Evolutionary conservation across 2,888 invertebrate genomes (phyloP), one percentile per base, ranked within the genome.

Genomic region (Ganaspis brasiliensis): DNA sequence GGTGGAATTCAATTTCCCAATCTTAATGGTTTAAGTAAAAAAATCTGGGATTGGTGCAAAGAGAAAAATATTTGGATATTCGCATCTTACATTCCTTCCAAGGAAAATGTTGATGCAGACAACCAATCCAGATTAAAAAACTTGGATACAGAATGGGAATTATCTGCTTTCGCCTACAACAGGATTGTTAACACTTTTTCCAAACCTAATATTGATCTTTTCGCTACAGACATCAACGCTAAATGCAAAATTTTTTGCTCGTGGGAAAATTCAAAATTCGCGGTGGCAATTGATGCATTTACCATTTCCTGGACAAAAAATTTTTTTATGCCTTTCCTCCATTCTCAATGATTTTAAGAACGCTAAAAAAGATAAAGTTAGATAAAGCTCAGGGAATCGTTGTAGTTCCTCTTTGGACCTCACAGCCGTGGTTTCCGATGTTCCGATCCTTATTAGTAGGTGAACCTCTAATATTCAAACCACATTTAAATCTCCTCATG

Each of bases 401-500:
- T 21, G 83, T 89, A 6, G 86, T 87, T 1, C 88, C 85, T 21
- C 45, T 70, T 8, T 89, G 83, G 87, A 85, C 83, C 21, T 78
- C 82, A 14, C 87, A 87, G 71, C 81, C 86, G 0, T 89, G 86
- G 88, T 89, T 79, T 63, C 88, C 89, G 0, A 8, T 87, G 5
- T 88, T 86, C 70, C 49, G 24, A 6, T 59, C 59, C 14, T 72
- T 82, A 14, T 61, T 76, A 26, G 19, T 52, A 0, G 0, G 49
- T 71, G 52, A 77, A 56, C 75, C 78, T 31, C 59, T 87, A 16
- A 40, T 78, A 67, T 85, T 89, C 40, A 10, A 76, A 49, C 86
- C 87, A 6, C 12, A 71, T 24, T 52, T 19, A 63, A 76, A 83
- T 24, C 76, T 87, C 19, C 73, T 87, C 21, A 57, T 78, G n/a